These are phyloP conservation scores for Microcebus tavaratra DNA, from an alignment of 2,113 vertebrate species.

Conservation along the genomic window DNA sequence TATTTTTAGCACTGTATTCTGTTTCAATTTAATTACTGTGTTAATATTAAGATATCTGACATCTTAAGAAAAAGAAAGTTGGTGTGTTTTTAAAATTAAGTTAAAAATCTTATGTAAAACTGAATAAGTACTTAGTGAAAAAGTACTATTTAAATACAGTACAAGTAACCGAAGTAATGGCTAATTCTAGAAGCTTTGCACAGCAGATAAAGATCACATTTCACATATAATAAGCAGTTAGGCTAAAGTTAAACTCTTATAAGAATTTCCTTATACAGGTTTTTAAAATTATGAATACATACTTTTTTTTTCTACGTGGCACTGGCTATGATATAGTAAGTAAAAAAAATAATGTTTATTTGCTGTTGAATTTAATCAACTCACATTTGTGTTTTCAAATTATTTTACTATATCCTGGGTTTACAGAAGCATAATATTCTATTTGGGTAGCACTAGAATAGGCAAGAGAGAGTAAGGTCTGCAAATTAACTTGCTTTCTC, in stretches of 20 bases:
- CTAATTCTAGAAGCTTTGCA: not conserved
- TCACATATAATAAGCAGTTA: constrained; percentile 5
- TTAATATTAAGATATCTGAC: not conserved
- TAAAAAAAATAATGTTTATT: not conserved
- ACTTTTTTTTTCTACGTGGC: not conserved
- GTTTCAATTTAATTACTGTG: not conserved
- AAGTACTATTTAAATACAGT: not conserved
- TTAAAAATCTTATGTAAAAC: not conserved
- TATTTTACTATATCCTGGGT: not conserved
- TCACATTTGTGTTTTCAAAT: not conserved
- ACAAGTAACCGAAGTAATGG: not conserved
- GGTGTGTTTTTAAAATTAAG: not conserved
- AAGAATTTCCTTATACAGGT: not conserved
- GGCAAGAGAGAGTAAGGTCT: not conserved
- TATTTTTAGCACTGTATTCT: not conserved
- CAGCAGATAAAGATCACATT: constrained; percentile 31
- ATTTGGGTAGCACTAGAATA: not conserved
- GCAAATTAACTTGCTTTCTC: not conserved
- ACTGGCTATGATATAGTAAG: not conserved
- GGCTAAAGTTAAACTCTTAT: not conserved
- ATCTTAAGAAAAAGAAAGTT: not conserved
- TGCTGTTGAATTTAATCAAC: not conserved
- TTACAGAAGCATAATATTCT: not conserved
- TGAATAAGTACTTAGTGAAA: not conserved
- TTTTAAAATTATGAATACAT: not conserved